A percentile compares a stretch with the other conserved stretches of the same genome.
Conservation (phyloP, 92 coral and sea anemone species). For the Palythoa caribaeorum region DNA sequence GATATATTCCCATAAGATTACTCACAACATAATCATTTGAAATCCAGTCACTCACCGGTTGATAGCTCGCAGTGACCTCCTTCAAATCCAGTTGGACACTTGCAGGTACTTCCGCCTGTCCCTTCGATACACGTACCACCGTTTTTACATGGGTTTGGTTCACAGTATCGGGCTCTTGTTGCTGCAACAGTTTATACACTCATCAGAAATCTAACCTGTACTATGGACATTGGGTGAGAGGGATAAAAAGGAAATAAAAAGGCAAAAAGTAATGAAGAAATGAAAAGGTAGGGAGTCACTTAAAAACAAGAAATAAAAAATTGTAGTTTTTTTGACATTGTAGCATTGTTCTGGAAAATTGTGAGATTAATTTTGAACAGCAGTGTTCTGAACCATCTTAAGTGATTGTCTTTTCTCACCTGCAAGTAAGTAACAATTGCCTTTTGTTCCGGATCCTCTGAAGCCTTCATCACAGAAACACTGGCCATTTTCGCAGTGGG, state of each 20-base stretch:
- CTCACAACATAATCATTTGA: neutral
- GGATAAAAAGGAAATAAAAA: neutral
- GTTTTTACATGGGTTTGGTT: constrained; percentile 86
- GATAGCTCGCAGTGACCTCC: constrained; percentile 83
- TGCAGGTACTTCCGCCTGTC: constrained; percentile 69
- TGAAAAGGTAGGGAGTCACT: no score
- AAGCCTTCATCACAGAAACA: constrained; percentile 90
- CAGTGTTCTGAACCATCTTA: neutral
- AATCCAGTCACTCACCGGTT: constrained; percentile 43
- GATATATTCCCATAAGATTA: no score
- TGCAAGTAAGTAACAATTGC: constrained; percentile 74
- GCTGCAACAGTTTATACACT: constrained; percentile 51
- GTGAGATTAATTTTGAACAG: no score
- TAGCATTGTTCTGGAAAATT: no score
- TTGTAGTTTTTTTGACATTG: no score
- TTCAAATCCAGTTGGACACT: constrained; percentile 69
- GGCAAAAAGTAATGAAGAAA: neutral
- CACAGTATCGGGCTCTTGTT: constrained; percentile 75
- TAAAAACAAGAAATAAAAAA: no score
- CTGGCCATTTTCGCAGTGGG: constrained; percentile 88
- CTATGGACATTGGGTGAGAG: neutral
- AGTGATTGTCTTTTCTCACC: constrained; percentile 44
- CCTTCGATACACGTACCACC: constrained; percentile 90
- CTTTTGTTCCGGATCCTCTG: constrained; percentile 79
- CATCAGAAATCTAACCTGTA: neutral